Evolutionary conservation across 2,888 invertebrate species (phyloP), one percentile per base, ranked within the genome.

Genomic region (Masnerella sp.): DNA sequence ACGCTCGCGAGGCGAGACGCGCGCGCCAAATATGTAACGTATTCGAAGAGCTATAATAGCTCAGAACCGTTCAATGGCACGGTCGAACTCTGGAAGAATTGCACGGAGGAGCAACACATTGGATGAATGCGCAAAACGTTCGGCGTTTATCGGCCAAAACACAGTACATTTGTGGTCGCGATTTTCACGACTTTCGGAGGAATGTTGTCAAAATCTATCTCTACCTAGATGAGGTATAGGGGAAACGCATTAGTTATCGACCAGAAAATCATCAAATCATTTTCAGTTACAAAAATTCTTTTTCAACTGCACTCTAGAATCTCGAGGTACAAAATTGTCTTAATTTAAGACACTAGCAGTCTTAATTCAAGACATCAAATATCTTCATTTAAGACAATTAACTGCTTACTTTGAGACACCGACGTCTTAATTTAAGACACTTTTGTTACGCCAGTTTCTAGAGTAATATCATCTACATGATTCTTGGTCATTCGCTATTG

Each of bases 91-190:
- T 51, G 18, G 12, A 67, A 69, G 38, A 59, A 18, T 30, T 34
- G 43, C 47, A 42, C 12, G n/a, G 52, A 70, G 76, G 77, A 79
- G 81, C 83, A 84, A 83, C 84, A 84, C 83, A 83, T 82, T 80
- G 82, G 80, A 81, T 75, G 75, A 77, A 58, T 75, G 67, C 43
- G 54, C 40, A 17, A 12, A 47, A 38, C 34, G 56, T 30, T 34
- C 28, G 17, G 34, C 38, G 59, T 34, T 42, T 36, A 9, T 51
- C 25, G 36, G 8, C 22, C 56, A 25, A 47, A 58, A 45, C 15
- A 2, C n/a, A 45, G 30, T 28, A 25, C 20, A 34, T 11, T 11
- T 47, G 45, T 54, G 20, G 17, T 25, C 28, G 38, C 40, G 40
- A 18, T 15, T 43, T 56, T 28, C 34, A 8, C 47, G 38, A 11